phyloP scores from a whole-genome alignment of 1,140 invertebrate genomes.

The Drosophila rhopaloa region DNA sequence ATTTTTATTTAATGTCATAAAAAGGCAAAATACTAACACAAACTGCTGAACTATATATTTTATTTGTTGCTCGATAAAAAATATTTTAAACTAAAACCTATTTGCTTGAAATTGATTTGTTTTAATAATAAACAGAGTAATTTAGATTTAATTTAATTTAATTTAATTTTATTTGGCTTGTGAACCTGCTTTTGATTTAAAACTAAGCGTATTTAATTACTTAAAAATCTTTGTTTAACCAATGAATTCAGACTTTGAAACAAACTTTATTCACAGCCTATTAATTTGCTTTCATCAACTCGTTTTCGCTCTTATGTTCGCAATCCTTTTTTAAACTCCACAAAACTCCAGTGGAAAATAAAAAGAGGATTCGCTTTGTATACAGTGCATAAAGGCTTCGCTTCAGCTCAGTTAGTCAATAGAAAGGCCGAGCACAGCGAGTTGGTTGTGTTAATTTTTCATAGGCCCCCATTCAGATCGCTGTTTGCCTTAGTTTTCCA shows the following conservation, averaged over 20 bases:
- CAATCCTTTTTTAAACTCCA: not conserved
- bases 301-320: not conserved
- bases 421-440: slow-evolving; percentile 16
- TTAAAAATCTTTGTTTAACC: not conserved
- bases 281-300: not conserved
- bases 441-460: slow-evolving; percentile 40
- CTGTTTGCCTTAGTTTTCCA: slow-evolving; percentile 40
- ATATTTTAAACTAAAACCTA: too few species aligned
- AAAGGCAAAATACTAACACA: too few species aligned
- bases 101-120: too few species aligned
- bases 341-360: slow-evolving; percentile 8
- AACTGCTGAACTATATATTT: too few species aligned
- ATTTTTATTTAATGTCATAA: too few species aligned
- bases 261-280: not conserved
- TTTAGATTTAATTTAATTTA: too few species aligned
- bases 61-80: too few species aligned
- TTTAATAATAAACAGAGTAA: too few species aligned
- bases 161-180: too few species aligned
- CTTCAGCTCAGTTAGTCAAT: slow-evolving; percentile 34
- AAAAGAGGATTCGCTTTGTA: slow-evolving; percentile 6
- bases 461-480: slow-evolving; percentile 35
- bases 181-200: not conserved
- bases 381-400: slow-evolving; percentile 37
- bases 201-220: not conserved
- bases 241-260: not conserved